Evolutionary conservation across 1,140 invertebrate genomes (phyloP), one percentile per base, ranked within the genome.

Genomic region (Chionoecetes opilio): DNA sequence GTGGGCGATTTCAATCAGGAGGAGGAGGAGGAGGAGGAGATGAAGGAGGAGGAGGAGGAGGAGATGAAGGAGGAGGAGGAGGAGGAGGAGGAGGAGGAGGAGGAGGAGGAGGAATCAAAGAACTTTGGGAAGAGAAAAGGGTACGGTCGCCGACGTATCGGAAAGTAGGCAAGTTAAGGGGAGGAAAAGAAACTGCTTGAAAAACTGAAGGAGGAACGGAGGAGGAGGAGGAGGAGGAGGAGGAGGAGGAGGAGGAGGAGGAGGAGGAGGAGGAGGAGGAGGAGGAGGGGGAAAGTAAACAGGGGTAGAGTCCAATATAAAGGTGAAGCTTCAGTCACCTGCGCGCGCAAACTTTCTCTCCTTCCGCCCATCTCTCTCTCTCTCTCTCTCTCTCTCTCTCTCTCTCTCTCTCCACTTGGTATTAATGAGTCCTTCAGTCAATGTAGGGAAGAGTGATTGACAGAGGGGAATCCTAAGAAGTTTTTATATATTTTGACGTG

Each of bases 211-310:
- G 85, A 87, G 85, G 37, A 38, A 26, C 11, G 31, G 37, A 29
- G 31, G 85, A 26, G 26, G 37, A 29, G 31, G 85, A 26, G 26
- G n/a, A 31, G 34, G 1, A 17, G 26, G 86, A 31, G 34, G 86
- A 31, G 34, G 86, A 31, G n/a, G 63, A 26, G n/a, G 53, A 63
- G 37, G 85, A 87, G 85, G 37, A 38, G 37, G 85, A 87, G 37
- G 85, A 87, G 85, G 37, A 38, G 37, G 85, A 87, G 85, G 37
- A 38, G n/a, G 86, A 87, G 1, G 34, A 34, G 86, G 86, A 87
- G 86, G 86, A 87, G 86, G 86, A 41, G 63, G 63, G n/a, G 63
- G 26, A n/a, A n/a, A 75, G 63, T 75, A 75, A 75, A 75, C 63
- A 75, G 63, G n/a, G 63, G 63, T n/a, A 75, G 63, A n/a, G 63